Conservation (phyloP, 2,113 vertebrate genomes). For the Merops nubicus region DNA sequence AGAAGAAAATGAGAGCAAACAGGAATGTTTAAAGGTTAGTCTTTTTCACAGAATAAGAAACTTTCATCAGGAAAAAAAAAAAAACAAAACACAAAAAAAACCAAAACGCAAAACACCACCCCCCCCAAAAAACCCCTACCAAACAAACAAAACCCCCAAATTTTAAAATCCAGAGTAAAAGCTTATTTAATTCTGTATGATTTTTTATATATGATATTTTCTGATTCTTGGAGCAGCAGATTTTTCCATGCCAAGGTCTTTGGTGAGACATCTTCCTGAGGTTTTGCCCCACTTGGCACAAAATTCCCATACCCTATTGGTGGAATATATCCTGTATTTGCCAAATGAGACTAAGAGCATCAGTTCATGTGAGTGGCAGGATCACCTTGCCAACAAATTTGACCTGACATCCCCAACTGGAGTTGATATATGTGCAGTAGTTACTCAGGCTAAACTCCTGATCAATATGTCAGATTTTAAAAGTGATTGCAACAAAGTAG, state of each 20-base stretch:
- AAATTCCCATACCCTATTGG: background rate
- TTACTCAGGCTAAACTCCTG: constrained; percentile 78
- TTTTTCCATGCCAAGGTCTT: rapidly evolving
- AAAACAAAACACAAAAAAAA: too few relatives aligned
- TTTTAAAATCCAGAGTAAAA: background rate
- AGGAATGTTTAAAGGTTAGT: background rate
- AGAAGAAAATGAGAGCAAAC: background rate
- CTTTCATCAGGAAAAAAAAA: background rate
- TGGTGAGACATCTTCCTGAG: background rate
- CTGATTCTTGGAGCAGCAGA: background rate
- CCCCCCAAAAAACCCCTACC: background rate
- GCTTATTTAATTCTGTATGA: background rate
- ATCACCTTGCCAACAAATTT: constrained; percentile 67
- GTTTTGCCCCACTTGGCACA: background rate
- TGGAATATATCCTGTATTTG: background rate
- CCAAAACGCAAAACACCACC: background rate
- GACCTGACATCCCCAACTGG: constrained; percentile 48
- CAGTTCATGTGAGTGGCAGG: background rate
- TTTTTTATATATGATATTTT: constrained; percentile 13
- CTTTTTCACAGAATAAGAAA: background rate
- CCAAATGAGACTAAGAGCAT: background rate
- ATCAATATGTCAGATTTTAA: constrained; percentile 82
- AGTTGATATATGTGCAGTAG: constrained; percentile 71
- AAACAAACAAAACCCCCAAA: background rate
- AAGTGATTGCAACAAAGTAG: constrained; percentile 69